Conservation (phyloP, 2,113 vertebrate species). For the Myrmecobius fasciatus region DNA sequence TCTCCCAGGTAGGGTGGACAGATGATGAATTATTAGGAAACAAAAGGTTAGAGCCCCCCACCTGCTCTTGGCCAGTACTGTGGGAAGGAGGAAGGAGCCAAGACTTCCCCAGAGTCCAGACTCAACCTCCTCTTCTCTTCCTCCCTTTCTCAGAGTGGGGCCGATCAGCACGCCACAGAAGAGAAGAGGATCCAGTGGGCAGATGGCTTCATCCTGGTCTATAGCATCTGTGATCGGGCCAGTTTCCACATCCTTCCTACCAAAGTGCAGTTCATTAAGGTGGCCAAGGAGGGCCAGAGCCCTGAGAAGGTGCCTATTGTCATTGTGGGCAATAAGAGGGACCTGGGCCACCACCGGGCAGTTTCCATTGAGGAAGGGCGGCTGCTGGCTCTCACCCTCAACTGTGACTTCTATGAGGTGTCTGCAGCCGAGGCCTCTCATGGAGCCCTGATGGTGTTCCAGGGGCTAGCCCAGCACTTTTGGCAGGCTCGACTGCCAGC, state of each 20-base stretch:
- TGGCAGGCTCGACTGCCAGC: conserved; percentile 82
- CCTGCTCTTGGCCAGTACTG: background rate
- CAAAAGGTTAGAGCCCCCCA: background rate
- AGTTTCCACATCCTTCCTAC: conserved; percentile 88
- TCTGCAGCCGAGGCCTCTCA: conserved; percentile 91
- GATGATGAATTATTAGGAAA: too few relatives aligned
- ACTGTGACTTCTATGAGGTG: conserved; percentile 91
- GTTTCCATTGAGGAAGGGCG: conserved; percentile 90
- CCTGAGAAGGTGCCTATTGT: conserved; percentile 87
- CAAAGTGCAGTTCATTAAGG: conserved; percentile 88
- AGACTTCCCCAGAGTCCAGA: background rate
- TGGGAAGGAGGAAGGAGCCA: background rate
- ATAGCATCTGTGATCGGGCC: conserved; percentile 91
- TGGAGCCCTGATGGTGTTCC: conserved; percentile 88
- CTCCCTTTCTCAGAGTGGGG: conserved; percentile 80
- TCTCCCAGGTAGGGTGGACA: background rate
- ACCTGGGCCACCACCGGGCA: conserved; percentile 86
- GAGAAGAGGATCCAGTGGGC: conserved; percentile 91
- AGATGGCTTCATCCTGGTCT: conserved; percentile 89
- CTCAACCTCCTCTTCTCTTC: background rate
- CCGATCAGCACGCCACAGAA: conserved; percentile 78
- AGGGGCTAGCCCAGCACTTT: conserved; percentile 86
- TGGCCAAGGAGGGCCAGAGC: conserved; percentile 83
- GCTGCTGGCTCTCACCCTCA: conserved; percentile 87
- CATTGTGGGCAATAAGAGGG: conserved; percentile 91